Percentiles rank a stretch among this genome's conserved stretches.
Conservation (phyloP, 23 tunicate species). For the Trididemnum nubilum region DNA sequence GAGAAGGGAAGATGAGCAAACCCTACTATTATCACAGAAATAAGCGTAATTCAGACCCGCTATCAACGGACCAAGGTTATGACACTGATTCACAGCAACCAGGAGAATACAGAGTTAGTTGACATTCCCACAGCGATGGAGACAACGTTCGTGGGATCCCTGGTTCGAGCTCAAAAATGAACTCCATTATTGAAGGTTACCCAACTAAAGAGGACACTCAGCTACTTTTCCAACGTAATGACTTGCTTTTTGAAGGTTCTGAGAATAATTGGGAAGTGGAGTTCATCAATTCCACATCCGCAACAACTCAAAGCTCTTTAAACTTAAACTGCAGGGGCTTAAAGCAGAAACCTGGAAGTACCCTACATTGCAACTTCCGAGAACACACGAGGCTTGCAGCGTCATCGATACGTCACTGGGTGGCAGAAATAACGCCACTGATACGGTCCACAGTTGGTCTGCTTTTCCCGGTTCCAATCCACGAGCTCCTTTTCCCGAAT, state of each 20-base stretch:
- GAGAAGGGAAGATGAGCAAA: neutral
- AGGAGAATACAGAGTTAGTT: neutral
- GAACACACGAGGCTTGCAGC: too few species aligned
- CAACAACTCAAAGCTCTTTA: neutral
- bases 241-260: constrained; percentile 31
- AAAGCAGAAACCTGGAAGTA: neutral
- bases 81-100: too few species aligned
- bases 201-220: neutral
- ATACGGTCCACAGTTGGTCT: too few species aligned
- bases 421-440: too few species aligned
- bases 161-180: neutral
- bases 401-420: too few species aligned
- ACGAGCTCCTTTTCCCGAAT: constrained; percentile 51
- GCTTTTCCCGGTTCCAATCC: constrained; percentile 77
- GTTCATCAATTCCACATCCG: too few species aligned
- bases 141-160: neutral
- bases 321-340: neutral
- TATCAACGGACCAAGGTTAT: too few species aligned
- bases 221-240: neutral
- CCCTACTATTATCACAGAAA: too few species aligned
- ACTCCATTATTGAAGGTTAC: too few species aligned
- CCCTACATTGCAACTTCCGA: neutral
- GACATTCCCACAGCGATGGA: neutral
- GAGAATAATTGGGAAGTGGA: constrained; percentile 81
- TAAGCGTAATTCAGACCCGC: constrained; percentile 65